A percentile compares a stretch with the other conserved stretches of the same genome.
Conservation (phyloP, 2,888 invertebrate species). For the Alentia gelatinosa region DNA sequence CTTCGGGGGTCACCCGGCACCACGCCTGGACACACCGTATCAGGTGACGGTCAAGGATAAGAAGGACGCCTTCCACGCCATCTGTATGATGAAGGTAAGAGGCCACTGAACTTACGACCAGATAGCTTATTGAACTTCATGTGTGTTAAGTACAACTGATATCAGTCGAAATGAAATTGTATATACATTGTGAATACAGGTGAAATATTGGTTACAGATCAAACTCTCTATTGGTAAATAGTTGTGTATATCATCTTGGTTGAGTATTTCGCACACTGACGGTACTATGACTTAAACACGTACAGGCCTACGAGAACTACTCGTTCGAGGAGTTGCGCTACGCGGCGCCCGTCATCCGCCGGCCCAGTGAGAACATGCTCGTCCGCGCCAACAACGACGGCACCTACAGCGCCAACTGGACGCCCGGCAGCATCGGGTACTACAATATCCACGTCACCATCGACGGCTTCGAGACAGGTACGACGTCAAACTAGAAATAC, state of each 20-base stretch:
- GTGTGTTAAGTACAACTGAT: too few species aligned
- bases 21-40: slow-evolving; percentile 87
- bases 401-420: slow-evolving; percentile 93
- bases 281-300: too few species aligned
- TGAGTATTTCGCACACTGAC: too few species aligned
- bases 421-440: slow-evolving; percentile 93
- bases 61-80: slow-evolving; percentile 93
- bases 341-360: slow-evolving; percentile 86
- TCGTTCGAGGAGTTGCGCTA: slow-evolving; percentile 95
- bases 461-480: slow-evolving; percentile 86
- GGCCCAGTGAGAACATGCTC: slow-evolving; percentile 90
- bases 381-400: slow-evolving; percentile 90
- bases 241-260: too few species aligned
- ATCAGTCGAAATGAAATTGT: too few species aligned
- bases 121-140: too few species aligned
- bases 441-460: slow-evolving; percentile 93
- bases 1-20: slow-evolving; percentile 86
- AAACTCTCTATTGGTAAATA: too few species aligned
- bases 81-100: slow-evolving; percentile 95
- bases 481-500: too few species aligned
- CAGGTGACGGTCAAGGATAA: slow-evolving; percentile 93
- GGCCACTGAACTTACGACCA: background rate
- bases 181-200: too few species aligned
- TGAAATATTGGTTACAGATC: too few species aligned
- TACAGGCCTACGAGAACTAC: slow-evolving; percentile 91